These are phyloP conservation scores for Brachionus koreanus DNA, from an alignment of 1,140 invertebrate genomes.

Conservation along the genomic window DNA sequence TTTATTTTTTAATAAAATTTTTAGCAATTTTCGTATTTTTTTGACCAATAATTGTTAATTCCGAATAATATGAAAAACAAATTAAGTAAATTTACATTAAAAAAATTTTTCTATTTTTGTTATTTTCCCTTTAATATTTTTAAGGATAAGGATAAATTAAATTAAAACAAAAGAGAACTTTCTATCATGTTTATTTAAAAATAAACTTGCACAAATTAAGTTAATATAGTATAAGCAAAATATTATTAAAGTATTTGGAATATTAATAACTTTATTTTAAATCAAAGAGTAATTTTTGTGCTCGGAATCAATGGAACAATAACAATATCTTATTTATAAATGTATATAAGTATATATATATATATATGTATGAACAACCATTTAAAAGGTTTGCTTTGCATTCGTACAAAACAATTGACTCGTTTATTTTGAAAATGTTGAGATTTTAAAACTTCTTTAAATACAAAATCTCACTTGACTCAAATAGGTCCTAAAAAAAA, in stretches of 20 bases:
- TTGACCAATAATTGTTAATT: too few species aligned
- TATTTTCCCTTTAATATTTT: too few species aligned
- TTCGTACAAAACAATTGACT: slow-evolving; percentile 7
- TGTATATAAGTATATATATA: neutral
- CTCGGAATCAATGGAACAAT: neutral
- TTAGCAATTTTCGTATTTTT: too few species aligned
- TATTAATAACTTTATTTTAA: neutral
- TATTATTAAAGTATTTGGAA: neutral
- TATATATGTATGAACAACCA: neutral
- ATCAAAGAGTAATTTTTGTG: neutral
- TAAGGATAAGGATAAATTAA: neutral
- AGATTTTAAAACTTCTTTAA: neutral
- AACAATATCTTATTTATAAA: neutral
- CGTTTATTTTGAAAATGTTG: neutral
- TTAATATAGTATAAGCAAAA: neutral
- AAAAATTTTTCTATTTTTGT: too few species aligned
- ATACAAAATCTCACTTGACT: neutral
- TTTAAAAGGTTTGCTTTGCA: slow-evolving; percentile 1
- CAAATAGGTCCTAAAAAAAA: neutral
- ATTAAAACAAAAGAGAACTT: neutral
- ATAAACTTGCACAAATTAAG: neutral
- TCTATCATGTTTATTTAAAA: neutral
- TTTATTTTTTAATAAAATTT: too few species aligned
- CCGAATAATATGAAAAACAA: too few species aligned
- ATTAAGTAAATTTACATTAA: too few species aligned